A percentile compares a stretch with the other conserved stretches of the same genome.
phyloP scores from a whole-genome alignment of 2,113 vertebrate species.

The Nettapus auritus region DNA sequence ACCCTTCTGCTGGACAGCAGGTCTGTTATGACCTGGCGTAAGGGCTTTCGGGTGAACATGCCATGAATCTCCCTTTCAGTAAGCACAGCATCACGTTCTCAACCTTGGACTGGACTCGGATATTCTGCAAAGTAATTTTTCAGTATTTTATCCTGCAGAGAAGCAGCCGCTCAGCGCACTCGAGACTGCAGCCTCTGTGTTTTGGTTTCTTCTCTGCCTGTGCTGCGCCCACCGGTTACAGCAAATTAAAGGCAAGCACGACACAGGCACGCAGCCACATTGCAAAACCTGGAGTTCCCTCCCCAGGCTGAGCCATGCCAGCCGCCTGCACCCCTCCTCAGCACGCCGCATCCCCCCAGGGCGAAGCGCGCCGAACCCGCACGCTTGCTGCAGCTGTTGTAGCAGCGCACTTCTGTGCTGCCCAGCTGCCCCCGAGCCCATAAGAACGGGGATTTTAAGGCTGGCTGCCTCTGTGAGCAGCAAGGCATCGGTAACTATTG shows the following conservation, averaged over 20 bases:
- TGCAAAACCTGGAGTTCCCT: background rate
- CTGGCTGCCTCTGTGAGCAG: background rate
- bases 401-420: rapidly evolving
- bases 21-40: background rate
- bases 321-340: background rate
- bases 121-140: background rate
- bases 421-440: background rate
- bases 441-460: background rate
- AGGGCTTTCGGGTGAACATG: background rate
- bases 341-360: background rate
- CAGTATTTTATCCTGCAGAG: background rate
- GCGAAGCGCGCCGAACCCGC: background rate
- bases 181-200: background rate
- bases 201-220: background rate
- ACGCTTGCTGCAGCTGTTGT: background rate
- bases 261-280: background rate
- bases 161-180: background rate
- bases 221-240: background rate
- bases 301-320: background rate
- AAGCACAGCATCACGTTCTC: background rate
- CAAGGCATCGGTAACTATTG: background rate
- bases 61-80: background rate
- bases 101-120: background rate
- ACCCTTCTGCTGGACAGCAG: background rate
- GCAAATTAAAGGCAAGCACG: background rate